A percentile compares a stretch with the other conserved stretches of the same genome.
Conservation (phyloP, 2,797 vertebrate genomes). For the Danionella dracula region DNA sequence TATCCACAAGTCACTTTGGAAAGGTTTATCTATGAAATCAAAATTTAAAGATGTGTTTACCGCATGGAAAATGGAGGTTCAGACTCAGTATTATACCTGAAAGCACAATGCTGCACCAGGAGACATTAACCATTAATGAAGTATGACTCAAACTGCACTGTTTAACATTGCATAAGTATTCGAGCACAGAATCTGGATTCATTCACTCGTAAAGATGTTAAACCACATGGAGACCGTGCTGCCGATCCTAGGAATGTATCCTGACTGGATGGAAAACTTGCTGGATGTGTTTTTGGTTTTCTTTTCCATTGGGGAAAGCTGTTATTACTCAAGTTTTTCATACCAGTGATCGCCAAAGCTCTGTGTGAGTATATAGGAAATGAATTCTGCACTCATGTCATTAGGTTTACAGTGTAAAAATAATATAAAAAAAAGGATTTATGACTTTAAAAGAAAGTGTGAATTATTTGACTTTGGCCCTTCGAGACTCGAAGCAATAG, state of each 20-base stretch:
- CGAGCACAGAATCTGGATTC: not conserved
- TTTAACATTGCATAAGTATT: conserved; percentile 27
- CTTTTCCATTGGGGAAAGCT: not conserved
- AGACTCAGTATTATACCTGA: conserved; percentile 19
- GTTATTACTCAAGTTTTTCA: not conserved
- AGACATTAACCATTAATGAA: conserved; percentile 20
- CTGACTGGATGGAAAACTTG: conserved; percentile 3
- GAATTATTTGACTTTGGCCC: not conserved
- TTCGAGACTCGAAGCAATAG: not conserved
- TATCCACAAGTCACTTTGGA: not conserved
- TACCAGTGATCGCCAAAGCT: not conserved
- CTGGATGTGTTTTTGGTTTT: conserved; percentile 9
- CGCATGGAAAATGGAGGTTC: not conserved
- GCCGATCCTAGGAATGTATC: not conserved
- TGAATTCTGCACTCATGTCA: not conserved
- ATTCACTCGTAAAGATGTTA: not conserved
- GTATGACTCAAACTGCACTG: conserved; percentile 23
- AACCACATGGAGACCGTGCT: not conserved
- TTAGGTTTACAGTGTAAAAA: not conserved
- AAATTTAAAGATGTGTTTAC: not conserved
- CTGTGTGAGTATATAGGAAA: not conserved
- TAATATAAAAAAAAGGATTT: not conserved
- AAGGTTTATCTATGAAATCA: not conserved
- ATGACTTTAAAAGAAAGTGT: not conserved
- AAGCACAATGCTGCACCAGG: conserved; percentile 8